Evolutionary conservation across 2,113 vertebrate genomes (phyloP), one percentile per base, ranked within the genome.

Genomic region (Channa argus): DNA sequence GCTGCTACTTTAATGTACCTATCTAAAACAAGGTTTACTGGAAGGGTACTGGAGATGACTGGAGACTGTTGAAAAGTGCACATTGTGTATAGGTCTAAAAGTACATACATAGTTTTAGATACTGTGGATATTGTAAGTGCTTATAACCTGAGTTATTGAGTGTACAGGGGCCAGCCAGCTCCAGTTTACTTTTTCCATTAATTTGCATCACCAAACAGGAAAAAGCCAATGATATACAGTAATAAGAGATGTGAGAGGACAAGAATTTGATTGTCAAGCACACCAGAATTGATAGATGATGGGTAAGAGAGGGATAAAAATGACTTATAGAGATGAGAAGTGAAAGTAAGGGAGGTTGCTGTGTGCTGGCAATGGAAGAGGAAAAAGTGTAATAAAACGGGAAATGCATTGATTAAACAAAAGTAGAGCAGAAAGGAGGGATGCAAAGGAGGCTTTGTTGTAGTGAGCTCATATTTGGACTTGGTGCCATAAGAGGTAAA

Each of bases 391-490:
- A 73, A 63, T 79, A 39, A 65, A 60, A 74, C 34, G 37, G 38
- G 39, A 66, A 55, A 36, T 14, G 44, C 54, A 76, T 66, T 73
- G 61, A 85, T 45, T 49, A 60, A 50, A 24, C 24, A 24, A 24
- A 67, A 45, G 38, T 41, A 68, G 45, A 65, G 68, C 47, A 63
- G 38, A 45, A 39, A 63, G 36, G 36, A 64, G 43, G 15, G 0
- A 63, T 53, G 8, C 66, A 36, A 60, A 72, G 74, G 58, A 52
- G 49, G 37, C 64, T 79, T 83, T 85, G 67, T 69, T 66, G 49
- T 75, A 33, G 60, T 93, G 87, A 91, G 62, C 73, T 91, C 87
- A 92, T 90, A 63, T 56, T 84, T 91, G 66, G 84, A 79, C 43
- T 36, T 50, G 0, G 44, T 63, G 54, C 67, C 63, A 59, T 63